A percentile compares a stretch with the other conserved stretches of the same genome.
phyloP scores from a whole-genome alignment of 2,113 vertebrate species.

The Myotis davidii region DNA sequence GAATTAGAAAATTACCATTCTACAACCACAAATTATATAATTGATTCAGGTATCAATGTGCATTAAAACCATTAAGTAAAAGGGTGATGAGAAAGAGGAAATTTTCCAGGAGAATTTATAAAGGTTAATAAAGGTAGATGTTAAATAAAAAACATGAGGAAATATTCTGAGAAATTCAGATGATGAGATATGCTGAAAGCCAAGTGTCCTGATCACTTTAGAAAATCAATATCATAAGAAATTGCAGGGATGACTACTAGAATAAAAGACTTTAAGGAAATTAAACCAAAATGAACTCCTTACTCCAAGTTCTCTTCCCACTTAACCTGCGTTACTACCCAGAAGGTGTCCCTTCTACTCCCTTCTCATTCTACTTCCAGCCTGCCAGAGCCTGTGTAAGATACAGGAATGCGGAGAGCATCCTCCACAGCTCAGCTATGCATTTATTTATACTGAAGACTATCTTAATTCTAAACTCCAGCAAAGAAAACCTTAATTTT shows the following conservation, averaged over 20 bases:
- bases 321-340: neutral
- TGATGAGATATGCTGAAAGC: neutral
- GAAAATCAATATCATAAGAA: neutral
- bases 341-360: neutral
- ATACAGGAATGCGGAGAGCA: neutral
- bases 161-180: constrained; percentile 33
- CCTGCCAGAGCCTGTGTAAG: neutral
- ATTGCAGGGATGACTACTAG: neutral
- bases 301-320: neutral
- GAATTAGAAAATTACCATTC: constrained; percentile 25
- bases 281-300: constrained; percentile 8
- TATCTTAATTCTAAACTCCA: constrained; percentile 51
- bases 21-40: neutral
- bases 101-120: neutral
- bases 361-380: constrained; percentile 5
- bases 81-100: neutral
- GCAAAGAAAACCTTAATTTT: constrained; percentile 18
- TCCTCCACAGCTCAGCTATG: neutral
- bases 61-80: neutral
- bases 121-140: neutral
- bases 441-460: constrained; percentile 62
- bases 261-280: constrained; percentile 30
- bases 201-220: neutral
- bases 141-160: constrained; percentile 49
- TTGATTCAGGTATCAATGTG: neutral